Percentiles rank a stretch among this genome's conserved stretches.
Conservation (phyloP, 2,797 vertebrate species). For the Synanceia verrucosa region DNA sequence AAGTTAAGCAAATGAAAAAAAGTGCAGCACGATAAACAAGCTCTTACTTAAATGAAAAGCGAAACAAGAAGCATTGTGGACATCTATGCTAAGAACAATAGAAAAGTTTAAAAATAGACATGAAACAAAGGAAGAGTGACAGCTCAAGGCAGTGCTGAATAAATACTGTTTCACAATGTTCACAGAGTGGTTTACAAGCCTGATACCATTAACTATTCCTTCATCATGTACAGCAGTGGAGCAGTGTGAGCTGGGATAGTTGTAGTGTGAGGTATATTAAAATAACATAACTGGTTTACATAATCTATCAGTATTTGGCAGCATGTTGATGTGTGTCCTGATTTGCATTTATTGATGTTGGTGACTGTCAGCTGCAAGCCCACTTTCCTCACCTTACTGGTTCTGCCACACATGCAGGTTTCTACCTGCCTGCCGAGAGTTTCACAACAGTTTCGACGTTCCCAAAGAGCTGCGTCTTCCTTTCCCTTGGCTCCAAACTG, state of each 20-base stretch:
- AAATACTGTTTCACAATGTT: neutral
- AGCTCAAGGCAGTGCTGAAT: neutral
- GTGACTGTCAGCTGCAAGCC: conserved; percentile 30
- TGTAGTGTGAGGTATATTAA: neutral
- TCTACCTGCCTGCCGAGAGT: conserved; percentile 73
- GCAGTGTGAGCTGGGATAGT: neutral
- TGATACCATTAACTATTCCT: too few relatives aligned
- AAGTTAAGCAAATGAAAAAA: neutral
- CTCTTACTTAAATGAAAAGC: too few relatives aligned
- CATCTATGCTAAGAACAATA: neutral
- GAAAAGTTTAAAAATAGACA: neutral
- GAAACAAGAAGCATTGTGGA: neutral
- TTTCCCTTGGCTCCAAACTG: neutral
- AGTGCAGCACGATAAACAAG: neutral
- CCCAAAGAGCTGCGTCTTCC: conserved; percentile 55
- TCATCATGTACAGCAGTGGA: neutral
- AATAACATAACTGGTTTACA: neutral
- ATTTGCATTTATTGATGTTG: neutral
- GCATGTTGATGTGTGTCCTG: neutral
- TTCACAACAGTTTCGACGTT: conserved; percentile 82
- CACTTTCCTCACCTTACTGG: conserved; percentile 71
- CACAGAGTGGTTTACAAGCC: neutral
- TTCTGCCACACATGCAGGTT: conserved; percentile 82
- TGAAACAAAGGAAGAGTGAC: neutral
- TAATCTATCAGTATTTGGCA: neutral